A percentile compares a stretch with the other conserved stretches of the same genome.
Evolutionary conservation across 2,797 vertebrate species (phyloP).

Genomic region (Chromis chromis): DNA sequence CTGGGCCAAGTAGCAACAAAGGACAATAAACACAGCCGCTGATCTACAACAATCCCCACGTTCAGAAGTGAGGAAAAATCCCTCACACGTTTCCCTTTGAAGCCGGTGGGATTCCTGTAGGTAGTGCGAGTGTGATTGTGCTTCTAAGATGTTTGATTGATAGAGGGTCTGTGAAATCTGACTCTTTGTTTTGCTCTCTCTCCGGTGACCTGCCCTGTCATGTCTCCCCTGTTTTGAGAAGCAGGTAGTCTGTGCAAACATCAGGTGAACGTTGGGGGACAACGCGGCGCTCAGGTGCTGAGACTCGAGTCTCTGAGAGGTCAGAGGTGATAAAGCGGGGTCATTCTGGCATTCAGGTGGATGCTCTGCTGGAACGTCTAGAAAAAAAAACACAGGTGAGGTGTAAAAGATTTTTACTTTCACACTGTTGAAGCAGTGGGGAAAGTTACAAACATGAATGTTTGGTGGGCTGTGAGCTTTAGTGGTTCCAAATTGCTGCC

Average conservation of each 20-base stretch:
- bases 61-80: conserved; percentile 58
- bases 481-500: background rate
- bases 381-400: conserved; percentile 17
- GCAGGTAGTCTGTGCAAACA: conserved; percentile 76
- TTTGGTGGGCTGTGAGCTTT: too few relatives aligned
- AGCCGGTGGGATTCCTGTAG: conserved; percentile 71
- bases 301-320: conserved; percentile 47
- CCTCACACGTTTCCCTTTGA: conserved; percentile 71
- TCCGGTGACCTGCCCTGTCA: conserved; percentile 80
- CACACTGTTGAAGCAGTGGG: background rate
- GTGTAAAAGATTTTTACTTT: background rate
- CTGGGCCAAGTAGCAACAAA: conserved; percentile 69
- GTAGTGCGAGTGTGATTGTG: conserved; percentile 63
- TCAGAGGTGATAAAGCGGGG: conserved; percentile 69
- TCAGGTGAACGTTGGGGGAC: conserved; percentile 61
- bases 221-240: conserved; percentile 74
- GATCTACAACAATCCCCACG: conserved; percentile 61
- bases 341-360: conserved; percentile 78
- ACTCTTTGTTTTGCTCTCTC: conserved; percentile 80
- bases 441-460: background rate
- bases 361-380: conserved; percentile 28
- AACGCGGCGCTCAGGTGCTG: conserved; percentile 62
- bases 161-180: conserved; percentile 82
- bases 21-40: conserved; percentile 61
- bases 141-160: conserved; percentile 82